Conservation (phyloP, 2,797 vertebrate species). For the Cetoscarus ocellatus region DNA sequence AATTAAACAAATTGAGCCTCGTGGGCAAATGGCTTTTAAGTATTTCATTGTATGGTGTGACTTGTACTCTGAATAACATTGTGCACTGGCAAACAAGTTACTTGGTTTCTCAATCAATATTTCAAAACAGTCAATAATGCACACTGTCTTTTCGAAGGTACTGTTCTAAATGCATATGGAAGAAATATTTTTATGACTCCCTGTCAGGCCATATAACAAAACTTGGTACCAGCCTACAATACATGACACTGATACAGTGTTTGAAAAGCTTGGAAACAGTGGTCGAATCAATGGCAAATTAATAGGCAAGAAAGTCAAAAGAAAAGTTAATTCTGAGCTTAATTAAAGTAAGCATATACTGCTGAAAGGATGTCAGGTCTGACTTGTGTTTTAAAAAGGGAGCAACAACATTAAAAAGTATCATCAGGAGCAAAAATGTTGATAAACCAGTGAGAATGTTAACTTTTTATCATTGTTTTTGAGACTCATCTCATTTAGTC, state of each 20-base stretch:
- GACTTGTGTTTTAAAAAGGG: too few relatives aligned
- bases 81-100: not conserved
- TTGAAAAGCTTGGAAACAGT: conserved; percentile 4
- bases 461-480: not conserved
- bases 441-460: conserved; percentile 5
- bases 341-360: too few relatives aligned
- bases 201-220: not conserved
- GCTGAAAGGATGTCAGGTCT: too few relatives aligned
- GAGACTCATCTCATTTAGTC: not conserved
- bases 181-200: conserved; percentile 12
- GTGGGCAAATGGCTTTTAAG: conserved; percentile 1
- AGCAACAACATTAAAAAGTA: too few relatives aligned
- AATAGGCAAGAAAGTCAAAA: conserved; percentile 16
- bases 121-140: conserved; percentile 6
- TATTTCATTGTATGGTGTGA: conserved; percentile 6
- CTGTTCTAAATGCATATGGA: conserved; percentile 11
- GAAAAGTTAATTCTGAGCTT: not conserved
- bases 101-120: conserved; percentile 10
- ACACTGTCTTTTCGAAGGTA: conserved; percentile 3
- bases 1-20: conserved; percentile 10
- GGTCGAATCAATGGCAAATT: conserved; percentile 1
- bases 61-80: not conserved
- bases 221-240: conserved; percentile 15
- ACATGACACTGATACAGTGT: conserved; percentile 6
- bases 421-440: not conserved